Evolutionary conservation across 2,888 invertebrate genomes (phyloP).

Genomic region (Toxonevra muliebris): DNA sequence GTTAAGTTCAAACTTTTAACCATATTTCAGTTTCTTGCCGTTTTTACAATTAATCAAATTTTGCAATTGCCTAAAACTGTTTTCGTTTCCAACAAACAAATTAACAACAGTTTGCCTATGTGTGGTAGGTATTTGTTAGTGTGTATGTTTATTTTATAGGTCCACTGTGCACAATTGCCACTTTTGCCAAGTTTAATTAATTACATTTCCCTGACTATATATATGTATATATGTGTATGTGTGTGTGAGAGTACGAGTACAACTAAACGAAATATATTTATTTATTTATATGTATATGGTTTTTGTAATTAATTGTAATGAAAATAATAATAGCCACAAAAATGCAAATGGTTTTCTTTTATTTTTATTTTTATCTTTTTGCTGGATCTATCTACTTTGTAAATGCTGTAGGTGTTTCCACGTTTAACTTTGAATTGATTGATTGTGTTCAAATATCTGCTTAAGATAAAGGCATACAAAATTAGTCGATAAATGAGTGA

Average conservation of each 20-base stretch:
- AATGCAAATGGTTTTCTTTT: background rate
- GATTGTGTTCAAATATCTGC: no score
- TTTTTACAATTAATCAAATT: conserved; percentile 2
- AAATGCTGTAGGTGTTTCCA: no score
- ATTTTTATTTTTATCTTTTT: no score
- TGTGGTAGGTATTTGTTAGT: background rate
- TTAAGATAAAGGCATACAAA: no score
- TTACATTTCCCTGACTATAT: background rate
- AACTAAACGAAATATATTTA: background rate
- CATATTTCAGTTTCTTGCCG: background rate
- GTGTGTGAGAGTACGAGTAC: background rate
- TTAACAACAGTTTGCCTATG: background rate
- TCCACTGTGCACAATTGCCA: background rate
- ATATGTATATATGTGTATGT: background rate
- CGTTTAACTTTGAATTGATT: background rate
- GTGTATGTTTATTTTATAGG: background rate
- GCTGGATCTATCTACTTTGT: no score
- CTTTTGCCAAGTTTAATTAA: background rate
- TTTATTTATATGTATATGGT: background rate
- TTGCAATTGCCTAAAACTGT: conserved; percentile 1
- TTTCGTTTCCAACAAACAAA: background rate
- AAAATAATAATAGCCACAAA: background rate
- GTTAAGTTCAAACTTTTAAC: background rate
- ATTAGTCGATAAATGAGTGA: no score
- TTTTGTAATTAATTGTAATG: background rate